Percentiles rank a stretch among this genome's conserved stretches.
phyloP scores from a whole-genome alignment of 1,140 invertebrate genomes.

The Procambarus virginalis region DNA sequence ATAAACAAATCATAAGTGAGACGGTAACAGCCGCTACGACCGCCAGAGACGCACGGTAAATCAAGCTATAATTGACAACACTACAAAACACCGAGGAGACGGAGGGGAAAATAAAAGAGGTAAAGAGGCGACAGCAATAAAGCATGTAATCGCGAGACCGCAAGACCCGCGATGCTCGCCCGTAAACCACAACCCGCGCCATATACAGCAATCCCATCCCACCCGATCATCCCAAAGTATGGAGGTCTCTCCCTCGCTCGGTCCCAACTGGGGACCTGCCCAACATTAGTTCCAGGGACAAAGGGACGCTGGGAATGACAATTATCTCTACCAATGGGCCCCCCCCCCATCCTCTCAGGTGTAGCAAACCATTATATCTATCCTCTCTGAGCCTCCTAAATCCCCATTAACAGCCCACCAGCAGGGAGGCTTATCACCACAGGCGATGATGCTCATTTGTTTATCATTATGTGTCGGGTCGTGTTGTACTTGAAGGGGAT shows the following conservation, averaged over 20 bases:
- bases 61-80: too few species aligned
- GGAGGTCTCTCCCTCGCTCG: background rate
- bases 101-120: background rate
- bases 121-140: constrained; percentile 6
- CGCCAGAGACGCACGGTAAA: too few species aligned
- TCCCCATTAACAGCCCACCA: background rate
- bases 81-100: too few species aligned
- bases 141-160: background rate
- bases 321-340: background rate
- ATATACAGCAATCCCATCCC: background rate
- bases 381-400: background rate
- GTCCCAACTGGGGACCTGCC: background rate
- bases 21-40: too few species aligned
- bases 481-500: too few species aligned
- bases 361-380: background rate
- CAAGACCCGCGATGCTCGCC: background rate
- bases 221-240: constrained; percentile 7
- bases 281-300: constrained; percentile 6
- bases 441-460: background rate
- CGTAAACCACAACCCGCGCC: background rate
- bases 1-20: too few species aligned
- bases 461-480: background rate
- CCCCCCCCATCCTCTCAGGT: background rate
- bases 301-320: background rate
- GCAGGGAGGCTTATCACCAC: background rate